phyloP scores from a whole-genome alignment of 2,797 vertebrate genomes.

The Gymnodraco acuticeps region DNA sequence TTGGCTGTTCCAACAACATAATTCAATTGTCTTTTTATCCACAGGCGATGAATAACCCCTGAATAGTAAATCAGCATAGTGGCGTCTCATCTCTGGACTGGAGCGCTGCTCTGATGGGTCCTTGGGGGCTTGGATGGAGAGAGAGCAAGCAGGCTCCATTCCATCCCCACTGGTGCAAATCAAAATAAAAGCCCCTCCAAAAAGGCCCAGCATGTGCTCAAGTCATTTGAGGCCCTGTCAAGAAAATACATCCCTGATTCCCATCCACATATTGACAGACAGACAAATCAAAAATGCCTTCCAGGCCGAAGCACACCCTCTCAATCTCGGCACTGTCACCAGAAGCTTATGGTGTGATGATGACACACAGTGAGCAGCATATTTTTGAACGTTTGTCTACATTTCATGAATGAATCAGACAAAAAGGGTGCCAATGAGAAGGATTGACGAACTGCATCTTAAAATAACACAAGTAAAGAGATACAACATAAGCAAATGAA shows the following conservation, averaged over 20 bases:
- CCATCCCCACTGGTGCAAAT: conserved; percentile 73
- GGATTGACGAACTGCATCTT: background rate
- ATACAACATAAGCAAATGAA: background rate
- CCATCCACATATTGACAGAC: conserved; percentile 52
- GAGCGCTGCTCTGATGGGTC: conserved; percentile 61
- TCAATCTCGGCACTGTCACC: conserved; percentile 18
- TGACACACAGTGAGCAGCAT: conserved; percentile 17
- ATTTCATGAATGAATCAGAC: background rate
- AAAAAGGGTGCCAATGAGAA: background rate
- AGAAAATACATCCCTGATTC: conserved; percentile 51
- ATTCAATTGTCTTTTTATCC: conserved; percentile 78
- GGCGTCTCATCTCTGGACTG: conserved; percentile 73
- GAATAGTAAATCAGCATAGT: conserved; percentile 75
- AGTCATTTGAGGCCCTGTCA: conserved; percentile 59
- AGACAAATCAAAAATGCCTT: conserved; percentile 62
- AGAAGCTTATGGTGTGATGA: conserved; percentile 11
- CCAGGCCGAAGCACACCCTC: conserved; percentile 18
- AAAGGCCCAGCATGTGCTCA: conserved; percentile 74
- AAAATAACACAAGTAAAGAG: background rate
- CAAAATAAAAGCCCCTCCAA: conserved; percentile 69
- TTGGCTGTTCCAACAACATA: conserved; percentile 64
- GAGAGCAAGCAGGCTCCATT: conserved; percentile 63
- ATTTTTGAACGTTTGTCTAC: background rate
- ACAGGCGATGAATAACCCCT: conserved; percentile 75
- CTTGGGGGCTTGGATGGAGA: conserved; percentile 61